These are phyloP conservation scores for Dendroctonus ponderosae DNA, from an alignment of 1,140 invertebrate species.

Conservation along the genomic window DNA sequence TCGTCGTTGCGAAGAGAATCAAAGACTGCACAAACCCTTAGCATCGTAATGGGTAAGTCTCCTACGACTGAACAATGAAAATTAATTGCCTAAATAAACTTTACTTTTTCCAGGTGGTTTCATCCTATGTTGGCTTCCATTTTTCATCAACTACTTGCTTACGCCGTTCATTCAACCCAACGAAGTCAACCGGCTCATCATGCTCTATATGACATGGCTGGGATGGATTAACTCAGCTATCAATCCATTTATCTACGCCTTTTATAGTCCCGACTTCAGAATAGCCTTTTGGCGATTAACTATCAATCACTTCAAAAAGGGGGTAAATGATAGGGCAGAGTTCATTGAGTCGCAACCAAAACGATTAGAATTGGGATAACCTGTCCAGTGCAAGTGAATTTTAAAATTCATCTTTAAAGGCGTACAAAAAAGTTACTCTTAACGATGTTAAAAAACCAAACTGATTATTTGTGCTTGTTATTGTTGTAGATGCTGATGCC, in stretches of 20 bases:
- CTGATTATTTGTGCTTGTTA: background rate
- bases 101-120: slow-evolving; percentile 60
- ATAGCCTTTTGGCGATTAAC: slow-evolving; percentile 80
- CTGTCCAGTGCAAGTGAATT: background rate
- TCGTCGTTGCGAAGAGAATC: slow-evolving; percentile 70
- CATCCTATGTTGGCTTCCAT: slow-evolving; percentile 85
- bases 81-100: background rate
- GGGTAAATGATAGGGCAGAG: slow-evolving; percentile 36
- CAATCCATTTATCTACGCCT: slow-evolving; percentile 85
- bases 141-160: slow-evolving; percentile 83
- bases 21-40: slow-evolving; percentile 87
- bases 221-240: slow-evolving; percentile 91
- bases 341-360: slow-evolving; percentile 47
- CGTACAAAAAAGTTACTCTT: slow-evolving; percentile 1
- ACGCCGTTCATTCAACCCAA: slow-evolving; percentile 66
- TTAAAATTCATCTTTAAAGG: too few relatives aligned
- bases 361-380: slow-evolving; percentile 30
- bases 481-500: slow-evolving; percentile 8
- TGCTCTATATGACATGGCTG: slow-evolving; percentile 84
- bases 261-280: slow-evolving; percentile 82
- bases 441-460: background rate
- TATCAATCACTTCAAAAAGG: slow-evolving; percentile 52
- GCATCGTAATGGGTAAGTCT: slow-evolving; percentile 75
- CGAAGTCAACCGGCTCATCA: slow-evolving; percentile 63
- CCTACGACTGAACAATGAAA: background rate